Percentiles rank a stretch among this genome's conserved stretches.
phyloP scores from a whole-genome alignment of 2,113 vertebrate species.

The Odobenus rosmarus region DNA sequence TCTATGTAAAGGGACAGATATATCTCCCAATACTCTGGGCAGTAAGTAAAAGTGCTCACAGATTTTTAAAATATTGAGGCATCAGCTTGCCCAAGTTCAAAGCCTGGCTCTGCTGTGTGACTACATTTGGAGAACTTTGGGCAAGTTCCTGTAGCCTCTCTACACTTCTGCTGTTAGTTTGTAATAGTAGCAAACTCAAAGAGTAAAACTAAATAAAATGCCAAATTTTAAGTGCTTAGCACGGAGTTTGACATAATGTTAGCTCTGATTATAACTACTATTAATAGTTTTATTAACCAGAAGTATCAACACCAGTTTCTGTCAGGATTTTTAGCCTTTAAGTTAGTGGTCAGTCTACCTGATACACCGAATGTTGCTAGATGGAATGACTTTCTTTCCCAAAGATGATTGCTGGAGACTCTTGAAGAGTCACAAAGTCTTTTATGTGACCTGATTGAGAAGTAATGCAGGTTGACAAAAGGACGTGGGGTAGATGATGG shows the following conservation, averaged over 20 bases:
- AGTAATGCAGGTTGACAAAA: not conserved
- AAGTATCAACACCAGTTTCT: not conserved
- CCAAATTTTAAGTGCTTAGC: not conserved
- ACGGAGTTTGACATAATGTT: not conserved
- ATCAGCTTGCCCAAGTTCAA: not conserved
- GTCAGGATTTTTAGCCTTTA: not conserved
- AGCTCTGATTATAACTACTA: not conserved
- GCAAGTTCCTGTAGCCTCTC: not conserved
- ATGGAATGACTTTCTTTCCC: not conserved
- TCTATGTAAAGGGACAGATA: not conserved
- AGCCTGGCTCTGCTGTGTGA: not conserved
- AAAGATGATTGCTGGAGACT: not conserved
- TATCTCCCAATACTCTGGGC: not conserved
- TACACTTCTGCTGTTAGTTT: not conserved
- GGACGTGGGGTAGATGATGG: not conserved
- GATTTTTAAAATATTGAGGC: not conserved
- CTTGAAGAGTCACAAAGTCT: not conserved
- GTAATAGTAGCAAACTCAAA: not conserved
- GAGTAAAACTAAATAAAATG: constrained; percentile 3
- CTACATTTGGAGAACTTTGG: not conserved
- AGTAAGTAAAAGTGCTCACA: not conserved
- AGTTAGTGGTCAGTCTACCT: not conserved
- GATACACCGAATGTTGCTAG: not conserved
- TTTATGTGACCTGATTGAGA: not conserved
- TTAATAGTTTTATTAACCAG: not conserved